Evolutionary conservation across 2,888 invertebrate genomes (phyloP).

Genomic region (Papilio elwesi): DNA sequence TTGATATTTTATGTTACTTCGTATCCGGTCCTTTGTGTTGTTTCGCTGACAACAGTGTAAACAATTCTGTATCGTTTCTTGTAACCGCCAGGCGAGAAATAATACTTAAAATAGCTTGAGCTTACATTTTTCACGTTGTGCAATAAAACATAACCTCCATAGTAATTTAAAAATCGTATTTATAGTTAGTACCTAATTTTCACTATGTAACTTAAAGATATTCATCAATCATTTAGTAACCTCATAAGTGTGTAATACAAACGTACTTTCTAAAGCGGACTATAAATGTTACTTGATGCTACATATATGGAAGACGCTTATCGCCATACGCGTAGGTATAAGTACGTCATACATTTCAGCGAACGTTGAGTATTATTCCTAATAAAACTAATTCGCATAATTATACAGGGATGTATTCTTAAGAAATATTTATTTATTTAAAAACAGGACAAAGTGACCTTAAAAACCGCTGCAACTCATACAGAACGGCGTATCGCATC

Average conservation of each 20-base stretch:
- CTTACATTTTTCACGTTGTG: slow-evolving; percentile 11
- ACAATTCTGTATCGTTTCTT: background rate
- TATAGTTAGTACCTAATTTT: too few relatives aligned
- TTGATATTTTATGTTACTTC: background rate
- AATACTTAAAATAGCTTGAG: slow-evolving; percentile 3
- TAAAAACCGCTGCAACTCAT: slow-evolving; percentile 31
- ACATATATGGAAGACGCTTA: background rate
- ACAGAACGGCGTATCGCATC: slow-evolving; percentile 27
- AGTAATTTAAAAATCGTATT: slow-evolving; percentile 4
- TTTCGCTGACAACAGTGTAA: background rate
- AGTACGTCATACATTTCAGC: background rate
- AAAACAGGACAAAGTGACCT: slow-evolving; percentile 31
- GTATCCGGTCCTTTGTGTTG: background rate
- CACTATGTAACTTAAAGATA: slow-evolving; percentile 7
- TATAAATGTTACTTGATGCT: background rate
- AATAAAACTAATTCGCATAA: background rate
- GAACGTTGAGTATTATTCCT: background rate
- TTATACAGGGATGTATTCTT: background rate
- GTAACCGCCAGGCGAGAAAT: background rate
- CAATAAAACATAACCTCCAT: background rate
- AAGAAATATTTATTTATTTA: slow-evolving; percentile 1
- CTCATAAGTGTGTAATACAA: slow-evolving; percentile 7
- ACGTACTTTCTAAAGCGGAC: slow-evolving; percentile 12
- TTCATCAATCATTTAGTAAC: background rate
- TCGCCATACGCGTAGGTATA: background rate